These are phyloP conservation scores for Amorpha juglandis DNA, from an alignment of 2,888 invertebrate genomes.

Conservation along the genomic window DNA sequence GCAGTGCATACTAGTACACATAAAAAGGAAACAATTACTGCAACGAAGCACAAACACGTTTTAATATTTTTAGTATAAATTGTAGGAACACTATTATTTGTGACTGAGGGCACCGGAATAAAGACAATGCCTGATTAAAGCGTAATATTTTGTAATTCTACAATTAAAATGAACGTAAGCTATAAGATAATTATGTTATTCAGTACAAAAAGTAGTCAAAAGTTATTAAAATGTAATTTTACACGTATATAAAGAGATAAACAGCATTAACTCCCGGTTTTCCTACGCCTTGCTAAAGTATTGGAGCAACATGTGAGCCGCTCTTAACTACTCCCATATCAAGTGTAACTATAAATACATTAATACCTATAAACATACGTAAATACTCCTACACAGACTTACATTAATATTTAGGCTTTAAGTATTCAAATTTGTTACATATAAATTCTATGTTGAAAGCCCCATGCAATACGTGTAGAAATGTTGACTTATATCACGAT, in stretches of 20 bases:
- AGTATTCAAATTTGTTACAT: conserved; percentile 14
- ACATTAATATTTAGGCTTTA: conserved; percentile 22
- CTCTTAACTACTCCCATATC: conserved; percentile 8
- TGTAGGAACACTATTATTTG: conserved; percentile 23
- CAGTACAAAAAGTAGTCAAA: conserved; percentile 23
- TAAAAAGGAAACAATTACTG: conserved; percentile 3
- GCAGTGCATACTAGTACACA: conserved; percentile 22
- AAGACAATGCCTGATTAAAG: conserved; percentile 22
- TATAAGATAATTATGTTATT: conserved; percentile 19
- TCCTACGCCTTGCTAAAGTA: conserved; percentile 18
- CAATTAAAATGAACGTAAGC: conserved; percentile 12
- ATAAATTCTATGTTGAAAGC: conserved; percentile 20
- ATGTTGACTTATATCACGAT: conserved; percentile 4
- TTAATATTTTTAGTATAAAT: conserved; percentile 15
- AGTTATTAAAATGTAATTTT: conserved; percentile 14
- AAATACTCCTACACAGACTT: conserved; percentile 19
- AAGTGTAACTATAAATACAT: not conserved
- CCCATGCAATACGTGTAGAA: conserved; percentile 14
- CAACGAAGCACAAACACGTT: conserved; percentile 22
- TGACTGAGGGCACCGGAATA: conserved; percentile 23
- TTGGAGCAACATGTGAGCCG: conserved; percentile 4
- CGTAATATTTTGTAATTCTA: conserved; percentile 16
- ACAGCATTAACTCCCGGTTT: not conserved
- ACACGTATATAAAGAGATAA: conserved; percentile 16
- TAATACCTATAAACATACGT: not conserved